Base-by-base conservation (phyloP, 2,113 vertebrate genomes). In the Prietella phreatophila region DNA sequence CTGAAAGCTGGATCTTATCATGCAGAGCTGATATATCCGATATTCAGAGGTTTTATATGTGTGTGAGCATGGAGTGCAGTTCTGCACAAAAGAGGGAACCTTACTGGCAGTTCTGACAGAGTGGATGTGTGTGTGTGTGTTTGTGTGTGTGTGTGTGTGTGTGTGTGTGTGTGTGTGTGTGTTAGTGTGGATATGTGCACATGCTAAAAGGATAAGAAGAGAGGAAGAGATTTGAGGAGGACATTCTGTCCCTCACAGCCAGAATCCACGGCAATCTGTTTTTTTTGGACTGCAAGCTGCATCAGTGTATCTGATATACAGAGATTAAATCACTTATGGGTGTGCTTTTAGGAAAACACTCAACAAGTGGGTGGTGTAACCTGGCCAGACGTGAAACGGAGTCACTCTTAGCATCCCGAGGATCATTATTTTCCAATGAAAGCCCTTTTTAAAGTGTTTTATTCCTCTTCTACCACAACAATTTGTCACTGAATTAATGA, bases 1-100 rank as follows among this genome's bases (percentile, higher is more conserved):
- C 53, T 86, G 69, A 36, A 81, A 19, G 78, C 56, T 75, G 88
- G 80, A 63, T 42, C 60, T 83, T 69, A 71, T 81, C 80, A 87
- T 33, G 63, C 7, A 2, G 86, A 73, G 55, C n/a, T 30, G 60
- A 80, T 78, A 65, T 22, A 86, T 55, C 75, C 19, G n/a, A 86
- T 79, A 86, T 65, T 79, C 58, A 14, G 39, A 86, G 85, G 69
- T 85, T 58, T 79, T 58, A 82, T 69, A n/a, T 61, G 39, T 56
- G 42, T 58, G 33, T 47, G 55, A 83, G 71, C 15, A 61, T 58
- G 58, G 55, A 84, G 17, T 15, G 47, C 36, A 67, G 60, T 88
- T 78, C 61, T 63, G n/a, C 39, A 42, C 82, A 83, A 55, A 81
- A 69, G 47, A 79, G 50, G 25, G 61, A 80, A 61, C 55, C 33